Base-by-base conservation (phyloP, 2,113 vertebrate genomes). In the Thomomys bottae region DNA sequence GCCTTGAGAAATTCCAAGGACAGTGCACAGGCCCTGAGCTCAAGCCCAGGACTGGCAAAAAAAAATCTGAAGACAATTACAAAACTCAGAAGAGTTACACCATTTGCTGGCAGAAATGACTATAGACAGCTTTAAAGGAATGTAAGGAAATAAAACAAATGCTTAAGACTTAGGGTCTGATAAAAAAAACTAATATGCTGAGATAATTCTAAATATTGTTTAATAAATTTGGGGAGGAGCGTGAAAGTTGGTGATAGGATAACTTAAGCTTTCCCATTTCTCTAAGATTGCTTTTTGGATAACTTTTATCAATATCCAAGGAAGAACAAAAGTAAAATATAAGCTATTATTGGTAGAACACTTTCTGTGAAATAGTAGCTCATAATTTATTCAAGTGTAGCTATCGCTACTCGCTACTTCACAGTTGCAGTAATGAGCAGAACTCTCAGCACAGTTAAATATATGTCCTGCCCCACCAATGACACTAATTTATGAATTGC, bases 361-460 rank as follows among this genome's bases (percentile, higher is more conserved):
- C 92, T 89, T 64, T 88, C 57, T 92, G 84, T 84, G 38, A 93
- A 91, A 84, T 72, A 76, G 75, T 79, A 72, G 38, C 66, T 95
- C 83, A 86, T 93, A 76, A 88, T 32, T 95, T 93, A 93, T 71
- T 82, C 76, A 94, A 38, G 34, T 71, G 9, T 38, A 92, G 71
- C 61, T 54, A 78, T 2, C 66, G 26, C 78, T 68, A n/a, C n/a
- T n/a, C n/a, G n/a, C 66, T 45, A 11, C 66, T 63, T n/a, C 11
- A 49, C 32, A 72, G 82, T 38, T 82, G 15, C 24, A 67, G 28
- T 78, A 91, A 95, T 75, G 78, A n/a, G n/a, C n/a, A n/a, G n/a
- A n/a, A n/a, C n/a, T n/a, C n/a, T 82, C 57, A 34, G 71, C 73
- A 49, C 61, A 45, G 59, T 83, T 87, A 92, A 94, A 84, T 68